Base-by-base conservation (phyloP, 1,140 invertebrate genomes). In the Thalassaphorura encarpata region DNA sequence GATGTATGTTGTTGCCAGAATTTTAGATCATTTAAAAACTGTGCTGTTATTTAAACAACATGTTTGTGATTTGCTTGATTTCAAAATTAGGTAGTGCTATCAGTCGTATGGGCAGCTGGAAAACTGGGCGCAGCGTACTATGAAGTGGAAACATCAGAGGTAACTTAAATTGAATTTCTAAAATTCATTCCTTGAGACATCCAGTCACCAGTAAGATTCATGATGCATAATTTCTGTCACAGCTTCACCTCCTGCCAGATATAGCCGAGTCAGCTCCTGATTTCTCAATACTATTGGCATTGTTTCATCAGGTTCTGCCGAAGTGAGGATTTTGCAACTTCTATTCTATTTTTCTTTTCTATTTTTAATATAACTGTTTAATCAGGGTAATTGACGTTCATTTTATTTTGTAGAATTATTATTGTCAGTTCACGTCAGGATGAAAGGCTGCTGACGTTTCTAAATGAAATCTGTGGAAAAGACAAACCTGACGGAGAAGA, bases 101-200 rank as follows among this genome's bases (percentile, higher is more conserved):
- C 53, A 23, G 40, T 66, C n/a, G 53, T 63, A 16, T 75, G 70
- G 72, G 67, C 69, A 52, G 52, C 51, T 41, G 69, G 70, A n/a
- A 68, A 62, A 47, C 23, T 86, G 19, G 83, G 82, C 31, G 78
- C 81, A 15, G 80, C 83, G 0, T 82, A 79, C 67, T 87, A 83
- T 69, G 78, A 80, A 61, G 67, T 80, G n/a, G 70, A 76, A 46
- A 81, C 78, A 0, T 77, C 73, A 23, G 78, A 81, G 70, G 72
- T 81, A 57, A 45, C n/a, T 53, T 28, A 21, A 39, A 5, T 26
- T 51, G 55, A 62, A 28, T 42, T 41, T 19, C 43, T 27, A 40
- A 18, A 18, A 49, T 54, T 15, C 55, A 57, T 57, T 13, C 27
- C n/a, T n/a, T n/a, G n/a, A n/a, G n/a, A n/a, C n/a, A 56, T 53